Base-by-base conservation (phyloP, 1,140 invertebrate species). In the Trachelipus rathkii region DNA sequence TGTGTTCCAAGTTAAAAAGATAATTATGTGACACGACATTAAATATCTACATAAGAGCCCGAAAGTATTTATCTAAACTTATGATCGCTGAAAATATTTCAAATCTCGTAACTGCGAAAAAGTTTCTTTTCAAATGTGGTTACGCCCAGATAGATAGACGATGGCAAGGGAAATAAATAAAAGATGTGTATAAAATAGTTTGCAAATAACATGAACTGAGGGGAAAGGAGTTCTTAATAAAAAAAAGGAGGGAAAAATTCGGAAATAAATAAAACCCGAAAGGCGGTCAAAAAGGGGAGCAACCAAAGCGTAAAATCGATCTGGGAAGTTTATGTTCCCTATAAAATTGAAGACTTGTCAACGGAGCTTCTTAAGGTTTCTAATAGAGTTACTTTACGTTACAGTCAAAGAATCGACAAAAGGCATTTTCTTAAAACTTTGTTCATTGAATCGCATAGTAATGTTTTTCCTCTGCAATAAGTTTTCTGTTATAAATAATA, bases 311-410 rank as follows among this genome's bases (percentile, higher is more conserved):
- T 60, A 60, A 60, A 60, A 60, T 60, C 50, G 50, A 60, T 60
- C 50, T 60, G 19, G 2, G 50, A 60, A 60, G 50, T 60, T 60
- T 60, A 60, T 60, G 50, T 60, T 60, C 50, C 50, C 8, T 60
- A 60, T 60, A 60, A 19, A 60, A 60, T 60, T 60, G 50, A 60
- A 60, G 50, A 60, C 50, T 60, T 60, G 50, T 60, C 50, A 60
- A 15, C 50, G 50, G 19, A 60, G 50, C 50, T 60, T 60, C 50
- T 1, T 19, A 19, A 13, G 19, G 11, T 60, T 60, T 60, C 50
- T 60, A 60, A 60, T 60, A 60, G 50, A 60, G 50, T 60, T 60
- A 60, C 50, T 60, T 13, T 60, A 33, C 33, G 33, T 33, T 33
- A 1, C 33, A 33, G 33, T 33, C 33, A 33, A 33, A 33, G 33